Percentiles rank a stretch among this genome's conserved stretches.
phyloP scores from a whole-genome alignment of 1,140 invertebrate species.

The Bombus huntii region DNA sequence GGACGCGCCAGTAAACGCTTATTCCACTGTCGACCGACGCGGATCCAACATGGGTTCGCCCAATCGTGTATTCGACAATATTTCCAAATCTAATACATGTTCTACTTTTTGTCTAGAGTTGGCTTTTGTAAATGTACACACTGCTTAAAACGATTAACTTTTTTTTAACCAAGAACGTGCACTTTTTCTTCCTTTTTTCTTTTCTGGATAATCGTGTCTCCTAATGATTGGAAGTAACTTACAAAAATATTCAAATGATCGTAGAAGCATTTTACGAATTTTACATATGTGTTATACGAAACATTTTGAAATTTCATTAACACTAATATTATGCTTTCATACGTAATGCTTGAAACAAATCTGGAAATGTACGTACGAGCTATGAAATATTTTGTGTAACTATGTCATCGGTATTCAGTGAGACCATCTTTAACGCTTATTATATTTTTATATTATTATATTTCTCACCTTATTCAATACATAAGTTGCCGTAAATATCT shows the following conservation, averaged over 20 bases:
- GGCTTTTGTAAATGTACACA: neutral
- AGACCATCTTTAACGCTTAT: too few species aligned
- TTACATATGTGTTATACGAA: neutral
- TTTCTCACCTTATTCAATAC: neutral
- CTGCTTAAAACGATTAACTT: neutral
- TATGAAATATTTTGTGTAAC: neutral
- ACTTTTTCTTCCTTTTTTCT: too few species aligned
- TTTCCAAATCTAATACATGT: neutral
- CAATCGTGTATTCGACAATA: neutral
- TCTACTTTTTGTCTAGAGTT: neutral
- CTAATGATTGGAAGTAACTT: too few species aligned
- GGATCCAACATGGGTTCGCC: neutral
- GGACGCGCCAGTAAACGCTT: constrained; percentile 31
- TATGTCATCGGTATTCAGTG: neutral
- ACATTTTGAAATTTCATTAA: neutral
- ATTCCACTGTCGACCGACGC: constrained; percentile 16
- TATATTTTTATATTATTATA: too few species aligned
- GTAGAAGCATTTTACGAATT: neutral
- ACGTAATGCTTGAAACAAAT: neutral
- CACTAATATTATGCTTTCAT: neutral
- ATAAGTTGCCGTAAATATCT: neutral
- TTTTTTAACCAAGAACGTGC: neutral
- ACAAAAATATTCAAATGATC: neutral
- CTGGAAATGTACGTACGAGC: too few species aligned
- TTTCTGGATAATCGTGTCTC: too few species aligned